Evolutionary conservation across 1,140 invertebrate species (phyloP).

Genomic region (Tachypleus tridentatus): DNA sequence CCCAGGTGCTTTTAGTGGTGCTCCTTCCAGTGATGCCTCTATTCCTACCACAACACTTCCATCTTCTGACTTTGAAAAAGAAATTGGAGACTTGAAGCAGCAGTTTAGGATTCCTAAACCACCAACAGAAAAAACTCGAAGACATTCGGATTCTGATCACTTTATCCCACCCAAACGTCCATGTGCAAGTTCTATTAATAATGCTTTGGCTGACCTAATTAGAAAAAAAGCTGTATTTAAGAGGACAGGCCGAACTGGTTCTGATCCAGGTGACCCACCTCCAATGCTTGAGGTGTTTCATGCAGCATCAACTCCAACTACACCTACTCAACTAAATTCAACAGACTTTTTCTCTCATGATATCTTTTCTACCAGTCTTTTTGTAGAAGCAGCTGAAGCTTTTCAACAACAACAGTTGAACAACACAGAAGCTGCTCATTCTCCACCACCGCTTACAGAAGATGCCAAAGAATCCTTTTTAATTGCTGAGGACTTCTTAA

Average conservation of each 20-base stretch:
- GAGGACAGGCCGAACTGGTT: constrained; percentile 23
- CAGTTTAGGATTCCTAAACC: constrained; percentile 21
- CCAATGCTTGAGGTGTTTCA: neutral
- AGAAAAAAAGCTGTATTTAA: constrained; percentile 23
- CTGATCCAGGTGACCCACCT: constrained; percentile 24
- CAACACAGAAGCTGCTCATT: too few species aligned
- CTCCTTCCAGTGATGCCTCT: neutral
- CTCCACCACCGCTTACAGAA: too few species aligned
- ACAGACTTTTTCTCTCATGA: too few species aligned
- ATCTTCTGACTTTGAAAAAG: constrained; percentile 13
- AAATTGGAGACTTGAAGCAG: constrained; percentile 15
- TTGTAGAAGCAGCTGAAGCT: too few species aligned
- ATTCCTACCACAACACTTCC: constrained; percentile 1
- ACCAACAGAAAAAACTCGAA: constrained; percentile 40
- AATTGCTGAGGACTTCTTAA: too few species aligned
- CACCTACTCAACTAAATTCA: too few species aligned
- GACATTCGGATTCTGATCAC: constrained; percentile 50
- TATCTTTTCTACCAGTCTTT: too few species aligned
- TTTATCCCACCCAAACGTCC: constrained; percentile 44
- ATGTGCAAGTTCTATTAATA: constrained; percentile 13
- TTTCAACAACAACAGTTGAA: too few species aligned
- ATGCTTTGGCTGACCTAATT: constrained; percentile 23
- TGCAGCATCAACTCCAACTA: too few species aligned
- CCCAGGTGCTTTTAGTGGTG: constrained; percentile 3
- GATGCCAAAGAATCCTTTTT: too few species aligned